phyloP scores from a whole-genome alignment of 2,113 vertebrate species.

The Pampusana beccarii region DNA sequence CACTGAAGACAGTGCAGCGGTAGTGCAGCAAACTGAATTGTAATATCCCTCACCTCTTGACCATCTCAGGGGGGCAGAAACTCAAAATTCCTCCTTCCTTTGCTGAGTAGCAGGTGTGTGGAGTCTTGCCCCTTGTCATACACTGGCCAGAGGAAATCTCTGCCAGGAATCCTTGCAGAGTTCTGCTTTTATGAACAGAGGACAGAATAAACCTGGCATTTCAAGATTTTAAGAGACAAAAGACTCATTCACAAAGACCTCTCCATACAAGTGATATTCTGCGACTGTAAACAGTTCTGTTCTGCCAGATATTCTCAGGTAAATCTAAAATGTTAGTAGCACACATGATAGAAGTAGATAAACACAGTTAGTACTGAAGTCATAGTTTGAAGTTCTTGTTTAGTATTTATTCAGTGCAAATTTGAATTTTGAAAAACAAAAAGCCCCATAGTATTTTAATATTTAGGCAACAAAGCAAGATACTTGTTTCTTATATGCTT shows the following conservation, averaged over 20 bases:
- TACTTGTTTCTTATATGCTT: slow-evolving; percentile 59
- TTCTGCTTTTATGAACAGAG: neutral
- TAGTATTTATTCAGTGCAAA: neutral
- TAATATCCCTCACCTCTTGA: neutral
- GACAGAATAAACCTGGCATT: neutral
- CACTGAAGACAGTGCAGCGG: neutral
- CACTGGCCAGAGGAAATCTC: neutral
- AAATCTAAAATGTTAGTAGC: slow-evolving; percentile 57
- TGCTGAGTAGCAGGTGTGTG: neutral
- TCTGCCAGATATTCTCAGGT: slow-evolving; percentile 57
- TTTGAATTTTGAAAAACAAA: neutral
- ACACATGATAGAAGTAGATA: slow-evolving; percentile 34
- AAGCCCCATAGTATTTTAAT: neutral
- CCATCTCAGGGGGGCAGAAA: neutral
- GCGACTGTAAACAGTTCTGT: slow-evolving; percentile 62
- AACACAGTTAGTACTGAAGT: neutral
- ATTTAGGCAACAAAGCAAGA: slow-evolving; percentile 54
- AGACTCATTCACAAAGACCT: slow-evolving; percentile 58
- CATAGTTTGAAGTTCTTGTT: slow-evolving; percentile 27
- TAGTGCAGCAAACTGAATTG: neutral
- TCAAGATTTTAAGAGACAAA: slow-evolving; percentile 67
- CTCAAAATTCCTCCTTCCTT: slow-evolving; percentile 35
- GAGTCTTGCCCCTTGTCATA: neutral
- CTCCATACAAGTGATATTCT: slow-evolving; percentile 57
- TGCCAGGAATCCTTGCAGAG: neutral